These are phyloP conservation scores for Seriola rivoliana DNA, from an alignment of 2,113 vertebrate species.

Conservation along the genomic window DNA sequence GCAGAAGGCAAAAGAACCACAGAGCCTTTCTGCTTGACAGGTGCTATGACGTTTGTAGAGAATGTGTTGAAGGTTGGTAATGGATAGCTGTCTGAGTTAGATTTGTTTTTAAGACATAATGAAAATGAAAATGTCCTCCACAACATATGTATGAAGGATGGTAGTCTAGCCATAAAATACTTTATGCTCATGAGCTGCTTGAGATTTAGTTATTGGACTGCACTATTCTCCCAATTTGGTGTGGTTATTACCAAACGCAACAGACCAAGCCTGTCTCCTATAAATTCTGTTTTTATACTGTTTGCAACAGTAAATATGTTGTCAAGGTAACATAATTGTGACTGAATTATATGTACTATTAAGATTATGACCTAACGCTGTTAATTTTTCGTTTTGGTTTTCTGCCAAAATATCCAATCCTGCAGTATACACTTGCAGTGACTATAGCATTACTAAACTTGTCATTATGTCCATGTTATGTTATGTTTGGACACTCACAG, in stretches of 20 bases:
- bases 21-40: constrained; percentile 57
- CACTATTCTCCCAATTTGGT: neutral
- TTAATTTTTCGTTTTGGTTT: too few species aligned
- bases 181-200: neutral
- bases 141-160: neutral
- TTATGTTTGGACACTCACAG: too few species aligned
- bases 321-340: too few species aligned
- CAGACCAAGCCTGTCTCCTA: neutral
- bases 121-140: constrained; percentile 20
- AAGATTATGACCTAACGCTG: too few species aligned
- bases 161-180: neutral
- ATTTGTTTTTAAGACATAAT: constrained; percentile 37
- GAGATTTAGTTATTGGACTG: neutral
- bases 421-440: too few species aligned
- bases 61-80: constrained; percentile 51
- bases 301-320: too few species aligned
- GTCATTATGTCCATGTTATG: too few species aligned
- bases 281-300: neutral
- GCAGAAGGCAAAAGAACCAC: constrained; percentile 43
- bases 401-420: too few species aligned
- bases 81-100: constrained; percentile 50
- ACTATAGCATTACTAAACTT: too few species aligned
- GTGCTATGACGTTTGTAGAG: constrained; percentile 42
- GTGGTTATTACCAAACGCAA: neutral
- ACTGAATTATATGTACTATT: too few species aligned